Evolutionary conservation across 2,797 vertebrate species (phyloP).

Genomic region (Acropternis orthonyx): DNA sequence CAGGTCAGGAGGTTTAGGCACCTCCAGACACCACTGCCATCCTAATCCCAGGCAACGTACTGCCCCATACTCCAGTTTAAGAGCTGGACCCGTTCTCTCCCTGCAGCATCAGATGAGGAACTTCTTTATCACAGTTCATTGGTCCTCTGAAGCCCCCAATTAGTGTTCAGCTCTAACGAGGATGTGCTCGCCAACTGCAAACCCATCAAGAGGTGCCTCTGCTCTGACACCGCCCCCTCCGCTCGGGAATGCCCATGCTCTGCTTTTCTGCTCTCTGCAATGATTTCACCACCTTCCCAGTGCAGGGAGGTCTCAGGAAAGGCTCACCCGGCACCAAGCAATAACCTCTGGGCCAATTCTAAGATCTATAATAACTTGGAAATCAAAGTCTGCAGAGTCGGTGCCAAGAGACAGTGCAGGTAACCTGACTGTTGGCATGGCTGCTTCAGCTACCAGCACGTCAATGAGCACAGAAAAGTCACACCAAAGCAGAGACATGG

Average conservation of each 20-base stretch:
- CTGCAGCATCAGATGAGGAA: background rate
- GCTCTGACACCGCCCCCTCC: background rate
- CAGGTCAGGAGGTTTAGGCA: background rate
- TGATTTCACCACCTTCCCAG: background rate
- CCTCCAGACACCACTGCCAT: background rate
- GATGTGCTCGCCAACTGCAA: background rate
- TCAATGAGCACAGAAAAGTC: background rate
- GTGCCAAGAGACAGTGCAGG: fast-evolving
- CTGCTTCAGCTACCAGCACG: background rate
- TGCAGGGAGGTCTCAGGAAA: background rate
- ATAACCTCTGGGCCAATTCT: background rate
- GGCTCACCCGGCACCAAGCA: background rate
- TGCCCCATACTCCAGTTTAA: background rate
- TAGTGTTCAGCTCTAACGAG: background rate
- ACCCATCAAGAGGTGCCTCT: background rate
- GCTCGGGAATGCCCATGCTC: fast-evolving
- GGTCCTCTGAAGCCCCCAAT: background rate
- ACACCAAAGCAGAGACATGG: background rate
- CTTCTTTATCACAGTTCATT: background rate
- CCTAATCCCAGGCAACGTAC: fast-evolving
- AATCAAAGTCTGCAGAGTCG: background rate
- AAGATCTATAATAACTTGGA: background rate
- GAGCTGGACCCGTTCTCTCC: background rate
- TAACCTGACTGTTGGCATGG: background rate
- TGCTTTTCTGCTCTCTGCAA: background rate